These are phyloP conservation scores for Thera britannica DNA, from an alignment of 2,888 invertebrate genomes.

Conservation along the genomic window DNA sequence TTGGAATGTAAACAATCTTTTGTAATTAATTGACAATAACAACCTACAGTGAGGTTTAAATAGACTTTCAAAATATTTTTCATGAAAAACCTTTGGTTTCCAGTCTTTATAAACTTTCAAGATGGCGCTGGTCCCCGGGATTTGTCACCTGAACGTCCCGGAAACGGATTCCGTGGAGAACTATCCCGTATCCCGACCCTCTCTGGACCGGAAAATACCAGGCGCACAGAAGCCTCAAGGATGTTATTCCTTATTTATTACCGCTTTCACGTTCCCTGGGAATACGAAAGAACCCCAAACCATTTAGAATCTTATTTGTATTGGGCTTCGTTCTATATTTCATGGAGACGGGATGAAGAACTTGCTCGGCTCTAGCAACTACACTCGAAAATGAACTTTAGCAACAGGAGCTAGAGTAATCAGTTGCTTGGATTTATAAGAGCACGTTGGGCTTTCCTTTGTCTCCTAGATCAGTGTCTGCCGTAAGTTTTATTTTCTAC, in stretches of 20 bases:
- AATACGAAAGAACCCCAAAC: slow-evolving; percentile 2
- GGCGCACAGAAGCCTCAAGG: slow-evolving; percentile 49
- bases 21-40: too few species aligned
- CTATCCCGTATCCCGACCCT: slow-evolving; percentile 63
- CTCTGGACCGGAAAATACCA: slow-evolving; percentile 54
- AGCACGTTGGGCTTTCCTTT: slow-evolving; percentile 31
- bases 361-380: neutral
- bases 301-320: slow-evolving; percentile 6
- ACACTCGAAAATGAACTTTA: slow-evolving; percentile 19
- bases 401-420: neutral
- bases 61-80: too few species aligned
- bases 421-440: neutral
- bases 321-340: neutral
- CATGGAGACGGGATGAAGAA: slow-evolving; percentile 15
- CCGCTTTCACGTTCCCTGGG: neutral
- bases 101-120: neutral
- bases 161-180: slow-evolving; percentile 38
- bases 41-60: too few species aligned
- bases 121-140: slow-evolving; percentile 12
- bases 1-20: too few species aligned
- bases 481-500: slow-evolving; percentile 1
- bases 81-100: too few species aligned
- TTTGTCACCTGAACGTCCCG: slow-evolving; percentile 26
- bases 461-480: slow-evolving; percentile 25
- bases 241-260: slow-evolving; percentile 1